Base-by-base conservation (phyloP, 2,888 invertebrate species). In the Sinodicranocentrus sp. region DNA sequence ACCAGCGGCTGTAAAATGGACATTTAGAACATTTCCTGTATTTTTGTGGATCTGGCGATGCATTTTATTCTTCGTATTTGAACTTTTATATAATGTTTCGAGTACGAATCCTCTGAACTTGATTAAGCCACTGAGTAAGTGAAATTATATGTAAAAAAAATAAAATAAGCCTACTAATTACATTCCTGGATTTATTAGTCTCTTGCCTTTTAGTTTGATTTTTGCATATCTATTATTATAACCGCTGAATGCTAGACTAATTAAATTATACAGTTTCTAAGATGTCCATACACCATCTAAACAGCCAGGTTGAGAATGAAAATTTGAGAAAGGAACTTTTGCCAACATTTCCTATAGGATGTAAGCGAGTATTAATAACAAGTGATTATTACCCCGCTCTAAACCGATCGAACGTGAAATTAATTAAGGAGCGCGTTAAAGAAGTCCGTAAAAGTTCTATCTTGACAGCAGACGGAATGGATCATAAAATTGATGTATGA, bases 281-380 rank as follows among this genome's bases (percentile, higher is more conserved):
- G 19, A 21, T 26, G 8, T 57, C 21, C 1, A 21, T 15, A 0
- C 54, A 26, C 15, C 65, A 75, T 25, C 10, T 75, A 67, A 67
- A 63, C 8, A 44, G 65, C 15, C 61, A 77, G 21, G n/a, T 82
- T 8, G 17, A 33, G 1, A 28, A 84, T 48, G 72, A 80, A 3
- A 65, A 82, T 21, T 44, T 84, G 5, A 13, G 19, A 10, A 57
- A 76, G 15, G 79, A 84, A 43, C 33, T 86, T 1, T 79, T 57
- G 0, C 87, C 87, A n/a, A 72, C 79, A 19, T 86, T 86, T 61
- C 21, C 39, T 10, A 61, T 86, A 8, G 86, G 85, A 0, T 87
- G 87, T 57, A 87, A 86, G 71, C 63, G 85, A 28, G 23, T 85
- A 23, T 44, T 75, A 10, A 52, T 75, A 0, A 84, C 85, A 1